These are phyloP conservation scores for Semnornis frantzii DNA, from an alignment of 2,113 vertebrate species.

Conservation along the genomic window DNA sequence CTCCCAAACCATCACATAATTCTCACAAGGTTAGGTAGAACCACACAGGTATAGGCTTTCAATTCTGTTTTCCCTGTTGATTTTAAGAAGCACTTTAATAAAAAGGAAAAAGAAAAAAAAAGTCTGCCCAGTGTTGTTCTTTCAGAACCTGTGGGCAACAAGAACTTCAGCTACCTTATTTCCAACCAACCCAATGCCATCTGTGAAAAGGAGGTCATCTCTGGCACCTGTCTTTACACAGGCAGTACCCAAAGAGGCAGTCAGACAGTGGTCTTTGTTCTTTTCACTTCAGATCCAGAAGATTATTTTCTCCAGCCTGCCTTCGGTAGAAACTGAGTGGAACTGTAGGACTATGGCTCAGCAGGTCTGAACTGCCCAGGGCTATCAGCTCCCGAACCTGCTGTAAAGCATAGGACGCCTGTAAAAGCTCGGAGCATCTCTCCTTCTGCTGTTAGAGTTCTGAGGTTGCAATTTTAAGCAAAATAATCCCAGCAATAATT, in stretches of 20 bases:
- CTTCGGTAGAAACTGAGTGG: not conserved
- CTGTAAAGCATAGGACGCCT: not conserved
- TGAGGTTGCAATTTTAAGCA: not conserved
- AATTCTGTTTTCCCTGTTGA: not conserved
- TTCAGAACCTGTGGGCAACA: not conserved
- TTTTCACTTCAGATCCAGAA: not conserved
- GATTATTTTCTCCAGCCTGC: not conserved
- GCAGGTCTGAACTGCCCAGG: not conserved
- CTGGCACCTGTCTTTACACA: not conserved
- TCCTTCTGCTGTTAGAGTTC: not conserved
- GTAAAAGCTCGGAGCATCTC: not conserved
- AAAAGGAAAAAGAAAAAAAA: too few species aligned
- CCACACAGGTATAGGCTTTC: not conserved
- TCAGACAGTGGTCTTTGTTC: not conserved
- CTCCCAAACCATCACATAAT: too few species aligned
- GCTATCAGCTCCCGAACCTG: not conserved
- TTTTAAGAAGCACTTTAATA: not conserved
- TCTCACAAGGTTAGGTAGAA: not conserved
- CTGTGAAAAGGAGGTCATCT: too few species aligned
- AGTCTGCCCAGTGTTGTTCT: not conserved
- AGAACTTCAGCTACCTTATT: not conserved
- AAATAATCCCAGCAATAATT: not conserved
- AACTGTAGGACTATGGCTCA: not conserved
- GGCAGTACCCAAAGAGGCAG: not conserved
- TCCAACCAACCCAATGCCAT: not conserved